Base-by-base conservation (phyloP, 1,140 invertebrate species). In the Bombus cullumanus region DNA sequence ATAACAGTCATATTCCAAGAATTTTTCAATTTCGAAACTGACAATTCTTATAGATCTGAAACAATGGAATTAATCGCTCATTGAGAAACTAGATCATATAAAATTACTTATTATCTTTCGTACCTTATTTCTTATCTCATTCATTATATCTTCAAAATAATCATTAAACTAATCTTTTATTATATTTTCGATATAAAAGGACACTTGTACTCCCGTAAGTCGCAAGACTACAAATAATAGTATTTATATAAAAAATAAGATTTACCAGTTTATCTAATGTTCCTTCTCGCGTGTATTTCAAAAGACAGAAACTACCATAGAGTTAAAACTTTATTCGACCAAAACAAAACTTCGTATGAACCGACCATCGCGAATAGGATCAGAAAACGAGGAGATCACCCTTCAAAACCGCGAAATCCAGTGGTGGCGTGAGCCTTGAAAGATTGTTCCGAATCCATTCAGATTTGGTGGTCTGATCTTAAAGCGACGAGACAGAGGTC, bases 401-500 rank as follows among this genome's bases (percentile, higher is more conserved):
- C n/a, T 64, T 31, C 0, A 3, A 64, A 64, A 66, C n/a, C 28
- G 41, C n/a, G n/a, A 31, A 43, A 78, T 41, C 25, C 57, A 18
- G 9, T 5, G 25, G 47, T 39, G 34, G 34, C 28, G 22, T 1
- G 25, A 34, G 12, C 25, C 34, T 76, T 25, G 34, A 31, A 72
- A 79, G n/a, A 71, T 84, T 12, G 3, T 47, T 41, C 37, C 18
- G 47, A 37, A 69, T 59, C 82, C 75, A 41, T 41, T 39, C 5
- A 28, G 75, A 78, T 78, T 43, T 37, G n/a, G 5, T 18, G 77
- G 62, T 41, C n/a, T 12, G 59, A 28, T 57, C 47, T 62, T 84
- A 87, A 80, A 84, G 37, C 34, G 57, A 39, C 37, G 47, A 53
- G 71, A 76, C 77, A 71, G 76, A 43, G 76, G 10, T 72, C 25